Percentiles rank a stretch among this genome's conserved stretches.
Conservation (phyloP, 2,797 vertebrate genomes). For the Neosilurus mollespiculum region DNA sequence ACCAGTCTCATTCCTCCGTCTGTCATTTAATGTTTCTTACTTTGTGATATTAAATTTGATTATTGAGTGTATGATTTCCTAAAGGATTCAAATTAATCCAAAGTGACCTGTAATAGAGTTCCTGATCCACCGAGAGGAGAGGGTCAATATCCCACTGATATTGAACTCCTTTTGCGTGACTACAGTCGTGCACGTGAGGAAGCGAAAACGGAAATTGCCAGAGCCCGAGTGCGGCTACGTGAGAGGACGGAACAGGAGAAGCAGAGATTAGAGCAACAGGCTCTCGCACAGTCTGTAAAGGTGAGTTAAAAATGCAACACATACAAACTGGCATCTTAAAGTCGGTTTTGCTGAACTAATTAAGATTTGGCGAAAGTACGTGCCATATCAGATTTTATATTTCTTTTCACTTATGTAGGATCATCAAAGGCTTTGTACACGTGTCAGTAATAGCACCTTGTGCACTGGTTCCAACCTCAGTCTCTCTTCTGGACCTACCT, state of each 20-base stretch:
- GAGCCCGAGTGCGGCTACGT: slow-evolving; percentile 81
- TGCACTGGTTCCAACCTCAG: slow-evolving; percentile 88
- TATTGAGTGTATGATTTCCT: not conserved
- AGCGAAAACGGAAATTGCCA: slow-evolving; percentile 86
- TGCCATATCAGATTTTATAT: not conserved
- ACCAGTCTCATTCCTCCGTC: not conserved
- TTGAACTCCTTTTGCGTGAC: slow-evolving; percentile 84
- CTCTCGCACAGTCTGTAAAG: slow-evolving; percentile 76
- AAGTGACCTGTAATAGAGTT: slow-evolving; percentile 63
- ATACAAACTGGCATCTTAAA: not conserved
- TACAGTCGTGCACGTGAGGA: slow-evolving; percentile 88
- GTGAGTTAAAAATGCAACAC: slow-evolving; percentile 62
- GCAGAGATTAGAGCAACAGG: slow-evolving; percentile 82
- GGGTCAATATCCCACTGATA: slow-evolving; percentile 78
- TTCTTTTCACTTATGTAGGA: slow-evolving; percentile 70
- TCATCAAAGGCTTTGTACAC: slow-evolving; percentile 80
- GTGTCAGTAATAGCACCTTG: slow-evolving; percentile 83
- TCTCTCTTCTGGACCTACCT: slow-evolving; percentile 90
- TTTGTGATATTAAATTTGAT: not conserved
- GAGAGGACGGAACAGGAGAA: slow-evolving; percentile 88
- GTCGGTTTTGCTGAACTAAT: not conserved
- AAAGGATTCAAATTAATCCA: not conserved
- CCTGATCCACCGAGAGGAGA: slow-evolving; percentile 66
- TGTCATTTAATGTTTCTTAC: not conserved
- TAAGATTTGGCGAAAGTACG: not conserved